These are phyloP conservation scores for Acestrorhynchus altus DNA, from an alignment of 2,797 vertebrate species.

Conservation along the genomic window DNA sequence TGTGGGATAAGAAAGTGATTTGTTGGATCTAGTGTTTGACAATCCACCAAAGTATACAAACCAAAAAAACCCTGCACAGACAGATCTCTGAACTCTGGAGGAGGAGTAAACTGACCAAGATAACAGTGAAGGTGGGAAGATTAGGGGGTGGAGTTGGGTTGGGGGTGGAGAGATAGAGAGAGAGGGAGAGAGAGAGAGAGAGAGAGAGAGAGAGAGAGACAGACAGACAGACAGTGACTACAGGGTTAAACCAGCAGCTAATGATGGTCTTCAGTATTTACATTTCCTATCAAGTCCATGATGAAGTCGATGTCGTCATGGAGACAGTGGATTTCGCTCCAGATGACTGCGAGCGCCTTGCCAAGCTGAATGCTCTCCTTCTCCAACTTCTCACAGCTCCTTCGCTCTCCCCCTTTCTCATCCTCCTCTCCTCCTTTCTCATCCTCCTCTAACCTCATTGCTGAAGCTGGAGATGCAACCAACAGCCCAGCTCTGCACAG, in stretches of 20 bases:
- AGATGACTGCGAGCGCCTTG: conserved; percentile 55
- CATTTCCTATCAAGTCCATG: conserved; percentile 63
- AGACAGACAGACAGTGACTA: background rate
- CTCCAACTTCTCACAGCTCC: conserved; percentile 46
- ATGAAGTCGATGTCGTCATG: conserved; percentile 54
- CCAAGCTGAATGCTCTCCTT: conserved; percentile 32
- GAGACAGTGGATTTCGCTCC: conserved; percentile 60
- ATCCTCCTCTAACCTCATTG: conserved; percentile 47
- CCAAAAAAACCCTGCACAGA: background rate
- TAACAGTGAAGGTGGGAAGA: background rate
- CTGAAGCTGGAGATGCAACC: conserved; percentile 58
- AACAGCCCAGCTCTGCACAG: background rate
- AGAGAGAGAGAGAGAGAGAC: conserved; percentile 1
- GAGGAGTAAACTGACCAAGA: conserved; percentile 9
- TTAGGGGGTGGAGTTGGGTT: background rate
- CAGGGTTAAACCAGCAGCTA: background rate
- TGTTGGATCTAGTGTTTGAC: too few species aligned
- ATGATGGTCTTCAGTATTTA: conserved; percentile 45
- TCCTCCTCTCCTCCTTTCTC: conserved; percentile 13
- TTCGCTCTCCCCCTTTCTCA: conserved; percentile 43
- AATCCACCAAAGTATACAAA: background rate
- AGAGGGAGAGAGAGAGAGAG: background rate
- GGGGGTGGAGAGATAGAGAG: background rate
- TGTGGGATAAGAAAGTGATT: too few species aligned
- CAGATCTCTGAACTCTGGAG: background rate